Conservation (phyloP, 2,113 vertebrate genomes). For the Vulpes vulpes region DNA sequence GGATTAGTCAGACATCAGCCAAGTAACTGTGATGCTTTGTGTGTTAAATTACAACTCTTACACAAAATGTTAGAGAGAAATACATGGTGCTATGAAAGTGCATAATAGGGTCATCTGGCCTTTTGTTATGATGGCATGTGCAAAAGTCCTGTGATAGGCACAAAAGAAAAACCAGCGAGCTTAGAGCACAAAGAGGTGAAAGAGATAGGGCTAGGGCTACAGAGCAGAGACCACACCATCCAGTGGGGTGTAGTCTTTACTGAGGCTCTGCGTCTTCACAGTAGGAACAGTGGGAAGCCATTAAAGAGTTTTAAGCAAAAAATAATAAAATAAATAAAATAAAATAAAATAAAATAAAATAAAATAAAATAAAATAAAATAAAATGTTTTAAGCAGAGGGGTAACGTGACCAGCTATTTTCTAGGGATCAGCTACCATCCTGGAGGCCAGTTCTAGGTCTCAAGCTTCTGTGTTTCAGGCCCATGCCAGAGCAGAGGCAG, state of each 20-base stretch:
- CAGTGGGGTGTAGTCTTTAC: background rate
- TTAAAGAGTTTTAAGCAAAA: background rate
- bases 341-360: too few species aligned
- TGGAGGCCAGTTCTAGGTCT: background rate
- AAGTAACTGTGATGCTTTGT: background rate
- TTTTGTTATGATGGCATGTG: background rate
- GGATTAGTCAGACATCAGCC: slow-evolving; percentile 12
- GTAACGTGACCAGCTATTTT: background rate
- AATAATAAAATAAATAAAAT: too few species aligned
- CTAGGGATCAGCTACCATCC: background rate
- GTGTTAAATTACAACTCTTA: slow-evolving; percentile 25
- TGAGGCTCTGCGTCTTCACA: background rate
- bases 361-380: too few species aligned
- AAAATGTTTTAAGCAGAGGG: background rate
- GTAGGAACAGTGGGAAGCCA: background rate
- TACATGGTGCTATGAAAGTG: background rate
- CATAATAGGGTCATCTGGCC: background rate
- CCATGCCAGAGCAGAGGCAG: background rate
- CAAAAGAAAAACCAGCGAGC: background rate
- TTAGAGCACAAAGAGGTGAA: background rate
- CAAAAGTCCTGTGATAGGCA: background rate
- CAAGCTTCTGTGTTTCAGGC: background rate
- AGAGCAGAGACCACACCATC: background rate
- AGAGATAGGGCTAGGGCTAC: background rate
- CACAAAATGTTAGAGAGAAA: background rate